A percentile compares a stretch with the other conserved stretches of the same genome.
Evolutionary conservation across 2,113 vertebrate genomes (phyloP).

Genomic region (Brachyistius frenatus): DNA sequence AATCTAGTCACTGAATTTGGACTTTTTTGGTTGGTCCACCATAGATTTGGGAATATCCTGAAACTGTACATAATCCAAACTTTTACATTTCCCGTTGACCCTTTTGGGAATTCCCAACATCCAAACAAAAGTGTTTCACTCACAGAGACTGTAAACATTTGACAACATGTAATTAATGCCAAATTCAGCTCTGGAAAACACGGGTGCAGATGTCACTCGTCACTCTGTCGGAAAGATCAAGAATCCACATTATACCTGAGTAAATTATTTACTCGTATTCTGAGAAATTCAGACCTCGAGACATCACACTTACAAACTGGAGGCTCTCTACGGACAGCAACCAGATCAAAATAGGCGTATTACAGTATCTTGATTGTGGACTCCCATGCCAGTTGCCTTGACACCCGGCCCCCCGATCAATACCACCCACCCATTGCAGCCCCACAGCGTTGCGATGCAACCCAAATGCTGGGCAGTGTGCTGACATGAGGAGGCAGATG

Average conservation of each 20-base stretch:
- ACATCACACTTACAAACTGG: too few relatives aligned
- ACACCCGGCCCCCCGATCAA: slow-evolving; percentile 42
- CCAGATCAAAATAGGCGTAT: slow-evolving; percentile 41
- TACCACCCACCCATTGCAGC: slow-evolving; percentile 42
- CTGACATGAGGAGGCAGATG: slow-evolving; percentile 40
- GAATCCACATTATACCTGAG: not conserved
- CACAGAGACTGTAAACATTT: too few relatives aligned
- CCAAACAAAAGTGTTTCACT: too few relatives aligned
- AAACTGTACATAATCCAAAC: not conserved
- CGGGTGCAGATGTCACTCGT: not conserved
- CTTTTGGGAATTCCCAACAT: too few relatives aligned
- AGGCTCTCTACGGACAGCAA: slow-evolving; percentile 9
- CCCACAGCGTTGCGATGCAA: slow-evolving; percentile 32
- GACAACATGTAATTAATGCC: too few relatives aligned
- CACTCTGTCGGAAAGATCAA: not conserved
- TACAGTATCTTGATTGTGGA: slow-evolving; percentile 48
- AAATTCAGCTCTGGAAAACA: too few relatives aligned
- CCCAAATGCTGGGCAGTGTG: not conserved
- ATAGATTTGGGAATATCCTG: slow-evolving; percentile 17
- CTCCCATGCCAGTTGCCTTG: slow-evolving; percentile 33
- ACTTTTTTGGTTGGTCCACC: not conserved
- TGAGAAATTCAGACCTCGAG: too few relatives aligned
- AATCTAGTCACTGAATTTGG: slow-evolving; percentile 26
- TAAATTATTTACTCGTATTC: too few relatives aligned
- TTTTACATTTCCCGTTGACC: too few relatives aligned